Percentiles rank a stretch among this genome's conserved stretches.
phyloP scores from a whole-genome alignment of 2,888 invertebrate species.

The Polyploca ridens region DNA sequence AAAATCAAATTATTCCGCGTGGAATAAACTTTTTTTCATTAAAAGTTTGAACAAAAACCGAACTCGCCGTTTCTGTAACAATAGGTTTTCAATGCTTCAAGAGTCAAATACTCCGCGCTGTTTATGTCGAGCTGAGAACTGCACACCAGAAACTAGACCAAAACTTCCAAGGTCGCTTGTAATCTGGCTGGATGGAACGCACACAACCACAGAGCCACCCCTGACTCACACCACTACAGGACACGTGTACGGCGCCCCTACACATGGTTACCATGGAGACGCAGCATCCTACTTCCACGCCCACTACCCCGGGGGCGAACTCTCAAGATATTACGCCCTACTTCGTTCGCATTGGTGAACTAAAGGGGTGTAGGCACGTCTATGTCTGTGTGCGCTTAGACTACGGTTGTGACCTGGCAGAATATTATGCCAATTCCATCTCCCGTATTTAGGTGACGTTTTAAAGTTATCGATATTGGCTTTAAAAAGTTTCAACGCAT shows the following conservation, averaged over 20 bases:
- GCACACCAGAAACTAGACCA: conserved; percentile 65
- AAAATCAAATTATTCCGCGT: background rate
- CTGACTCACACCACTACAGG: conserved; percentile 58
- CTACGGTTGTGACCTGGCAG: conserved; percentile 46
- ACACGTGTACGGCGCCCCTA: conserved; percentile 73
- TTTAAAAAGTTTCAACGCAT: conserved; percentile 46
- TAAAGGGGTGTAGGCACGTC: conserved; percentile 77
- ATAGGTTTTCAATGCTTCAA: background rate
- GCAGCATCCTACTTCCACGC: conserved; percentile 86
- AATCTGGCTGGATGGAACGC: conserved; percentile 40
- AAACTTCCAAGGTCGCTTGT: conserved; percentile 76
- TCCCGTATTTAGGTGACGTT: conserved; percentile 26
- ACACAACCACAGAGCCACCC: conserved; percentile 53
- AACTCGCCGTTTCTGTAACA: background rate
- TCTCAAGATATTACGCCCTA: conserved; percentile 83
- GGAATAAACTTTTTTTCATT: background rate
- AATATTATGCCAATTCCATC: conserved; percentile 64
- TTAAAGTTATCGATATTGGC: conserved; percentile 17
- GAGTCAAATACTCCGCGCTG: conserved; percentile 15
- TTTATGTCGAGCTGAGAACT: conserved; percentile 22
- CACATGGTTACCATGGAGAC: conserved; percentile 85
- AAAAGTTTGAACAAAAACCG: background rate
- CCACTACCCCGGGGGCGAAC: conserved; percentile 83
- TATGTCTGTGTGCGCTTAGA: conserved; percentile 63
- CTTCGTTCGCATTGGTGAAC: conserved; percentile 81